Base-by-base conservation (phyloP, 2,888 invertebrate genomes). In the Microctonus aethiopoides region DNA sequence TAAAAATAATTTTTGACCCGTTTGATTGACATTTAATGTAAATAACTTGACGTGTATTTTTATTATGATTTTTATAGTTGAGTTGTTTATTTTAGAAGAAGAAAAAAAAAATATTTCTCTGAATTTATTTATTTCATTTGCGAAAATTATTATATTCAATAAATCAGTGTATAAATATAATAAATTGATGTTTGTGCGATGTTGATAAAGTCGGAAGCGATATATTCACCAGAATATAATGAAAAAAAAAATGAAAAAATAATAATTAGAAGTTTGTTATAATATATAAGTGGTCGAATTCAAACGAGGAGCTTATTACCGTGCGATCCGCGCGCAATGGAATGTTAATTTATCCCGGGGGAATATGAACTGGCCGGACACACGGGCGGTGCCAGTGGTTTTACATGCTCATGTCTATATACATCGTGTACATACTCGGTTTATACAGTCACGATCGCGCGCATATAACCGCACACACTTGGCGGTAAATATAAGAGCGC, bases 301-400 rank as follows among this genome's bases (percentile, higher is more conserved):
- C 64, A 70, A 70, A 70, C 69, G 65, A 70, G 65, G 54, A 65
- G 65, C 69, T 70, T 70, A 70, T 70, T 70, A 70, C 54, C 60
- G 54, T 60, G 65, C 65, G 69, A 70, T 70, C 60, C 54, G 59
- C 46, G 46, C 46, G 46, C 46, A 46, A 34, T 39, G 69, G 69
- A 70, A 70, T 70, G 69, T 70, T 70, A 70, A 70, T 70, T 70
- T 70, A 60, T 70, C 69, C 60, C 59, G 59, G 29, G 39, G 60
- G 65, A 46, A 60, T 65, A 63, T 63, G 63, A 52, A 52, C 52
- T 52, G 41, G n/a, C 52, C 46, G 57, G 63, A 64, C 54, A 54
- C 63, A 51, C 59, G 51, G 68, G 63, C 64, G 69, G 65, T 65
- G 64, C 69, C 65, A n/a, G 60, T 67, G 54, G 68, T 54, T 51